Evolutionary conservation across 1,140 invertebrate species (phyloP), one percentile per base, ranked within the genome.

Genomic region (Bradynema listronoti): DNA sequence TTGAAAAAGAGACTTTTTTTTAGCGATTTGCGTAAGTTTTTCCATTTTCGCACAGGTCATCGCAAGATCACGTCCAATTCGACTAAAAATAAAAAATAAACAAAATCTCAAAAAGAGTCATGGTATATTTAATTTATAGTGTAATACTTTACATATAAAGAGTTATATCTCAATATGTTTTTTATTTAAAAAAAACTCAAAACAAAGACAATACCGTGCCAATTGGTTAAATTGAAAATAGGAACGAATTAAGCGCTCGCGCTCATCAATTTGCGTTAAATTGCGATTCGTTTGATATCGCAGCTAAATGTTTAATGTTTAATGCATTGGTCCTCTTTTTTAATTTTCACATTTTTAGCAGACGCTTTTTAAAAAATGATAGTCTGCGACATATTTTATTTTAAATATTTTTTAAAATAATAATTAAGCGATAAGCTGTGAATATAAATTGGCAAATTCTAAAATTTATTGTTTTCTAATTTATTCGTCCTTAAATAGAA

Each of bases 21-120:
- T 96, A 4, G 93, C 92, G 84, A 97, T 89, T 92, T 92, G 80
- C 43, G 92, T 90, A 50, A 97, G 82, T 80, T 97, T 96, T 79
- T 97, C 92, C 70, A 98, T 81, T 81, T 97, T 98, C 29, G 89
- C 85, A 82, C 91, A 98, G 29, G 93, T 96, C 77, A 88, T 91
- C 45, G 87, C 87, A 60, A 98, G 88, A 78, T 97, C 93, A 79
- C 87, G 88, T 52, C 93, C 91, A 66, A 98, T 91, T 70, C 86
- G 86, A 81, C 90, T 91, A 56, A 49, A 79, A 80, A 67, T 56
- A 57, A 63, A 65, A n/a, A n/a, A n/a, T n/a, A n/a, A n/a, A n/a
- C 68, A n/a, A n/a, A n/a, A n/a, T n/a, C n/a, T n/a, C n/a, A n/a
- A n/a, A n/a, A n/a, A n/a, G n/a, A n/a, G n/a, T n/a, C n/a, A n/a